These are phyloP conservation scores for Lethrus apterus DNA, from an alignment of 1,140 invertebrate species.

Conservation along the genomic window DNA sequence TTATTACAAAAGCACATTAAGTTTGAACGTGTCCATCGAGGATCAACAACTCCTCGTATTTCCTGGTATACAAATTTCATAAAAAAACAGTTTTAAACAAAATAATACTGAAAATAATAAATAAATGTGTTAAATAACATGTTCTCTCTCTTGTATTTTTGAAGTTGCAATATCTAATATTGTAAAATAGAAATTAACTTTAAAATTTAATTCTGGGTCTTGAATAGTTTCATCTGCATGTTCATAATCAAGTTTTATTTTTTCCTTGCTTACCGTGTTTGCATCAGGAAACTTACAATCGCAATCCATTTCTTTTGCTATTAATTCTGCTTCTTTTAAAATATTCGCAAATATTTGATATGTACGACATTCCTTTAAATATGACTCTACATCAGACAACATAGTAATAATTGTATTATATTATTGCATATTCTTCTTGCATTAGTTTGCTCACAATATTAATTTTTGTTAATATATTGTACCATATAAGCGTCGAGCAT, in stretches of 20 bases:
- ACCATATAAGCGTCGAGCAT: slow-evolving; percentile 12
- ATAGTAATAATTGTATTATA: not conserved
- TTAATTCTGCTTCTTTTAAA: slow-evolving; percentile 15
- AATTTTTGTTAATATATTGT: slow-evolving; percentile 17
- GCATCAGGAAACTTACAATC: slow-evolving; percentile 15
- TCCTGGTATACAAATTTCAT: too few species aligned
- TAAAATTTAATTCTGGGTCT: slow-evolving; percentile 20
- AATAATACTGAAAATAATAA: too few species aligned
- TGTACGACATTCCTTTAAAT: slow-evolving; percentile 16
- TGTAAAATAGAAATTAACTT: slow-evolving; percentile 13
- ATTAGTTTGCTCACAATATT: slow-evolving; percentile 17
- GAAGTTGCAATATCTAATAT: not conserved
- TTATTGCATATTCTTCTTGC: slow-evolving; percentile 5
- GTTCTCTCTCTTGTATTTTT: not conserved
- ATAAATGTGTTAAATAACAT: too few species aligned
- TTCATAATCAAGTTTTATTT: slow-evolving; percentile 20
- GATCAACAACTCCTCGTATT: too few species aligned
- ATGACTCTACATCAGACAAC: not conserved
- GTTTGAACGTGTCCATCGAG: too few species aligned
- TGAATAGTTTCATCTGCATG: slow-evolving; percentile 18
- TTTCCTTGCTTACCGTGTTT: slow-evolving; percentile 18
- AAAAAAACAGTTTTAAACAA: too few species aligned
- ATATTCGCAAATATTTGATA: slow-evolving; percentile 17
- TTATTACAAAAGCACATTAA: too few species aligned
- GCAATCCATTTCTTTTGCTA: slow-evolving; percentile 16